Evolutionary conservation across 2,888 invertebrate genomes (phyloP).

Genomic region (Ennomos quercinarius): DNA sequence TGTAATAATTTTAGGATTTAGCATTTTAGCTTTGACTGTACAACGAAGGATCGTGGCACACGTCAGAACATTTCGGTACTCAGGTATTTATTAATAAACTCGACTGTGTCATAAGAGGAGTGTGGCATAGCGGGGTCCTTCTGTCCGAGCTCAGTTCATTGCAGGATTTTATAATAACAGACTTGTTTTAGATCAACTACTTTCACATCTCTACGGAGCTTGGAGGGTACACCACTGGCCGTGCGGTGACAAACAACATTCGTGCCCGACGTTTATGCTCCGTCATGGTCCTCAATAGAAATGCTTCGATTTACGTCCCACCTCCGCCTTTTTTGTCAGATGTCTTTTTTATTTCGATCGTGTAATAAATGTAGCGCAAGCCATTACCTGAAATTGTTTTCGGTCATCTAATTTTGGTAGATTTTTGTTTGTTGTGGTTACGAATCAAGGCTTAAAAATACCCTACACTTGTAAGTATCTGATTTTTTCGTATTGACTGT

Average conservation of each 20-base stretch:
- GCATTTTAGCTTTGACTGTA: no score
- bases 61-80: no score
- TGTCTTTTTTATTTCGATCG: constrained; percentile 62
- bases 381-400: constrained; percentile 54
- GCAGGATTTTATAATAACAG: no score
- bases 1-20: no score
- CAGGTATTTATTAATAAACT: no score
- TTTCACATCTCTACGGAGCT: constrained; percentile 30
- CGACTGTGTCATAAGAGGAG: no score
- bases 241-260: constrained; percentile 82
- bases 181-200: background rate
- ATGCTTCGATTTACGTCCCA: constrained; percentile 76
- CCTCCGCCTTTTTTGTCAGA: constrained; percentile 66
- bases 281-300: constrained; percentile 81
- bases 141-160: no score
- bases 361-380: constrained; percentile 54
- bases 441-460: no score
- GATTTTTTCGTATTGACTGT: no score
- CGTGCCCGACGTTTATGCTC: constrained; percentile 76
- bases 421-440: constrained; percentile 8
- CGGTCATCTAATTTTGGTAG: constrained; percentile 34
- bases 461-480: no score
- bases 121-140: no score
- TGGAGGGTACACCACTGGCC: constrained; percentile 36
- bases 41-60: no score